Percentiles rank a stretch among this genome's conserved stretches.
phyloP scores from a whole-genome alignment of 2,113 vertebrate genomes.

The Laterallus jamaicensis region DNA sequence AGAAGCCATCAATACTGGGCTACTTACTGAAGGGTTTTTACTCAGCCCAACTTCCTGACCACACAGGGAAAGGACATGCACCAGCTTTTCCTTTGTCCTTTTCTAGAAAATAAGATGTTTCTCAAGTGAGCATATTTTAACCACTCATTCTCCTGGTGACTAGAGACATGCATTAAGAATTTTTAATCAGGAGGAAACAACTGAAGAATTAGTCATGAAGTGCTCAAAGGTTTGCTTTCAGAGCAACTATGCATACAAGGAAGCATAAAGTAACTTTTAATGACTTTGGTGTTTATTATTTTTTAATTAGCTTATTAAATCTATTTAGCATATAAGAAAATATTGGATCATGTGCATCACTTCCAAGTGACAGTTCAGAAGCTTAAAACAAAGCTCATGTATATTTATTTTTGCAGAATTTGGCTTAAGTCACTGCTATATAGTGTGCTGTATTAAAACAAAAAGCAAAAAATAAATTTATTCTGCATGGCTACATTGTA shows the following conservation, averaged over 20 bases:
- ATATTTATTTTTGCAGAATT: neutral
- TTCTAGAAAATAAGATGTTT: slow-evolving; percentile 80
- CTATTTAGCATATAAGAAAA: neutral
- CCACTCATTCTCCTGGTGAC: neutral
- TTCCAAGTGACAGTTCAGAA: neutral
- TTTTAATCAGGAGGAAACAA: neutral
- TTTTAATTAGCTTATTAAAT: neutral
- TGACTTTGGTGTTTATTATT: neutral
- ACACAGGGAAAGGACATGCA: slow-evolving; percentile 94
- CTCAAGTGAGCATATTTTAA: neutral
- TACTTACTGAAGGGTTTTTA: slow-evolving; percentile 97
- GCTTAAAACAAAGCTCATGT: neutral
- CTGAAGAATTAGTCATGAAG: neutral
- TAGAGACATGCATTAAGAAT: neutral
- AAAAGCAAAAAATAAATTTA: neutral
- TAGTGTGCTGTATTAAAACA: neutral
- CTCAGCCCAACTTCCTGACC: slow-evolving; percentile 97
- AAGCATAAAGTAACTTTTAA: neutral
- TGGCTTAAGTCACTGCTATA: neutral
- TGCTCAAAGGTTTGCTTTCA: neutral
- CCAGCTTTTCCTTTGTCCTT: slow-evolving; percentile 95
- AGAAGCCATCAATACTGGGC: neutral
- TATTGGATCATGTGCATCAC: neutral
- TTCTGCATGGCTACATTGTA: neutral
- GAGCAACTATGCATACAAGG: neutral